Evolutionary conservation across 2,797 vertebrate species (phyloP).

Genomic region (Meda fulgida): DNA sequence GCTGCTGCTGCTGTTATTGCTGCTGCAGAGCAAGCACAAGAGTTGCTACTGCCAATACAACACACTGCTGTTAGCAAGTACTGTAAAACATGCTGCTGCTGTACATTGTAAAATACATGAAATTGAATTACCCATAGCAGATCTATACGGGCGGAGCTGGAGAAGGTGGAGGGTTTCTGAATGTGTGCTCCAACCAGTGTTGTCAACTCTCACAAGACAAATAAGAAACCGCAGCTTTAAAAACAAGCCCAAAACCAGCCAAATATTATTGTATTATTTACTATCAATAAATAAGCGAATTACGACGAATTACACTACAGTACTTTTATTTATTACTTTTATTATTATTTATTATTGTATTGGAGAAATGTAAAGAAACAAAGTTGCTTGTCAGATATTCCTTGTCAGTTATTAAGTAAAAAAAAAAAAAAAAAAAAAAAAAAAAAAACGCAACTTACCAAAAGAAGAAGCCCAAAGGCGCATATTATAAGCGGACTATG

Average conservation of each 20-base stretch:
- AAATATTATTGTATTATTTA: background rate
- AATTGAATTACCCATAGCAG: background rate
- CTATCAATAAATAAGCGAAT: background rate
- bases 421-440: no score
- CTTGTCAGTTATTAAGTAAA: no score
- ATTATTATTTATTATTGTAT: no score
- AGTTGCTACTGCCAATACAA: background rate
- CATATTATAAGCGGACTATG: no score
- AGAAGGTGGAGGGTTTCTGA: background rate
- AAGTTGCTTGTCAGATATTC: no score
- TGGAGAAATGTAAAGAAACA: no score
- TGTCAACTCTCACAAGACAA: background rate
- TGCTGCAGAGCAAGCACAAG: background rate
- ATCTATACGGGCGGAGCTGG: background rate
- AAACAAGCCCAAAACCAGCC: background rate
- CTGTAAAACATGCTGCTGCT: background rate
- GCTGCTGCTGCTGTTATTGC: background rate
- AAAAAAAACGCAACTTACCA: no score
- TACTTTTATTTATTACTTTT: no score
- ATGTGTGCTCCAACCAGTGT: background rate
- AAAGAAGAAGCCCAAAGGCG: no score
- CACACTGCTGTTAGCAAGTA: background rate
- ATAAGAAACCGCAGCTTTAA: background rate
- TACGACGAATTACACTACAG: no score
- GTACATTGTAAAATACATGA: background rate